Evolutionary conservation across 2,797 vertebrate genomes (phyloP), one percentile per base, ranked within the genome.

Genomic region (Pachyuromys duprasi): DNA sequence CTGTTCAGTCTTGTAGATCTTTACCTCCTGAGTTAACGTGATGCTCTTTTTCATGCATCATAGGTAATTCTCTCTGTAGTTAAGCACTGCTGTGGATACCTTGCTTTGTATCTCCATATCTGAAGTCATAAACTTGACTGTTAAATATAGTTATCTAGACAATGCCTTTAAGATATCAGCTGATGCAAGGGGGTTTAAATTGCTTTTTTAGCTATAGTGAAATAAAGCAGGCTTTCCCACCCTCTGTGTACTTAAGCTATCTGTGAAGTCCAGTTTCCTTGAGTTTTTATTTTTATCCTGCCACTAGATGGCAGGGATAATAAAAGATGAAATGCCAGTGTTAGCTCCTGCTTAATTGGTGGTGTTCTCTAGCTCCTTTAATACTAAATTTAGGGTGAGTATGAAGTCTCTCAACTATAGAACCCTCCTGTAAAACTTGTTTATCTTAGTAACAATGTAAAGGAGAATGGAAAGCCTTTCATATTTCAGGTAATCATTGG

Each of bases 241-340:
- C 22, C 24, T n/a, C 2, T 20, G 7, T 62, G n/a, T 70, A 22
- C 33, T 63, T 87, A 70, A 93, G 26, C 83, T 70, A 5, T 55
- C 39, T 74, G n/a, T 28, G 65, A 83, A 79, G 0, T 79, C 53
- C 92, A 76, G 42, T 57, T 63, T 94, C 55, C 62, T 95, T 96
- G 86, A 65, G 24, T 95, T 97, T 97, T n/a, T n/a, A n/a, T n/a
- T 45, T 94, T 91, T n/a, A 84, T 96, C 75, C 80, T 92, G 53
- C 95, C 93, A 94, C 94, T 95, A 97, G 94, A 90, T 97, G 94
- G 90, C 94, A 96, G 82, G 86, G 88, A 82, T 88, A 93, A 90
- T 95, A 93, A 93, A 94, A 91, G 26, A 65, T 82, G 78, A 97
- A 88, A 90, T 67, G 62, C 82, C 33, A 53, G 1, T 2, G 55